Base-by-base conservation (phyloP, 2,797 vertebrate genomes). In the Triplophysa bombifrons region DNA sequence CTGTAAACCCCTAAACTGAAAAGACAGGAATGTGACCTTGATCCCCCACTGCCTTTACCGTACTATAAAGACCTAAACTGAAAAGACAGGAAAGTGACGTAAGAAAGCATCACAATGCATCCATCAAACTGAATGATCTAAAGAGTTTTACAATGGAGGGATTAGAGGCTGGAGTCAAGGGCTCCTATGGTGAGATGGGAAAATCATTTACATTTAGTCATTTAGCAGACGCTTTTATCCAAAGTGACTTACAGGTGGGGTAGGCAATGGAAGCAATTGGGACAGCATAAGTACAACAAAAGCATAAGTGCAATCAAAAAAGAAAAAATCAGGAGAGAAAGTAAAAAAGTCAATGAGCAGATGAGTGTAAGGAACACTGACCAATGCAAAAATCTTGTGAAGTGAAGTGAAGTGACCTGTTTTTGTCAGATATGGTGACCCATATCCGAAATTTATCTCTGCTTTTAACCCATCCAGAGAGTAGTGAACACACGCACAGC, bases 111-210 rank as follows among this genome's bases (percentile, higher is more conserved):
- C 30, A 46, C 22, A 27, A 67, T 12, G 53, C 27, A 64, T 41
- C 44, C 44, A 19, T 61, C 14, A 60, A 3, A 41, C 20, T 19
- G 22, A 72, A 79, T 38, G 20, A 63, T 12, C 3, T 17, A 46
- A 2, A 44, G 12, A 67, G 34, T 9, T 65, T 65, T 25, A 20
- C 9, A 67, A n/a, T 1, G 14, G 27, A 53, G 22, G 55, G 46
- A 55, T 70, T 46, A 67, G 66, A 80, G 82, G 50, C 73, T 72
- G 89, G 90, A 89, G 86, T 82, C 76, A 77, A 91, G 65, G 88
- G 87, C 68, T 85, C 74, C 79, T 63, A 81, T 78, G 92, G 91
- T 82, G 84, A 86, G 2, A 78, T 53, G 20, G 22, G 4, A 22
- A 41, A 64, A 65, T 41, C 34, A 20, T 22, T 22, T 22, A 22